Conservation (phyloP, 2,797 vertebrate species). For the Xenopus petersii region DNA sequence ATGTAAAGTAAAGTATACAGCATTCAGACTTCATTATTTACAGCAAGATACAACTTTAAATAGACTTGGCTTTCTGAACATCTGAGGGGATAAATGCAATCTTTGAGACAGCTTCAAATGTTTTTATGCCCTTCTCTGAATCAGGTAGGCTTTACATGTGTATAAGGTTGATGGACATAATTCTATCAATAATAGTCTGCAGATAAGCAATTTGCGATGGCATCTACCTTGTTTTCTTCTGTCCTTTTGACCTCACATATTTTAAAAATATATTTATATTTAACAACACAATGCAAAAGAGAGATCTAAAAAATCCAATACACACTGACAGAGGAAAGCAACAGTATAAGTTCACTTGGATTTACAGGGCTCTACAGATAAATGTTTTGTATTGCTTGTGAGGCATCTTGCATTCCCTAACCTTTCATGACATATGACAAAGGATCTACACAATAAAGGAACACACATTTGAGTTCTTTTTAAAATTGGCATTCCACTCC, state of each 20-base stretch:
- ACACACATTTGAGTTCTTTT: constrained; percentile 19
- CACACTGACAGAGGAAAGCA: constrained; percentile 8
- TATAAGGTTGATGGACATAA: too few relatives aligned
- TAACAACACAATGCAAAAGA: neutral
- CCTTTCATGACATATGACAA: constrained; percentile 29
- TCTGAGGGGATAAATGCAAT: too few relatives aligned
- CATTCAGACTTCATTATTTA: too few relatives aligned
- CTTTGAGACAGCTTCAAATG: too few relatives aligned
- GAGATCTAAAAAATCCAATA: constrained; percentile 6
- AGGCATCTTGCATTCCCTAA: constrained; percentile 21
- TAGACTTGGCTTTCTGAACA: too few relatives aligned
- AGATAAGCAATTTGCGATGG: neutral
- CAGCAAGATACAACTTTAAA: too few relatives aligned
- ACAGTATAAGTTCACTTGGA: constrained; percentile 14
- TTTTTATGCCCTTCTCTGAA: too few relatives aligned
- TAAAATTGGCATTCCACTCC: constrained; percentile 37
- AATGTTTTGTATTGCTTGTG: constrained; percentile 25
- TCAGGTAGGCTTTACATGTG: too few relatives aligned
- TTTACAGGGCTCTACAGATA: constrained; percentile 20
- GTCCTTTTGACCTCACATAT: constrained; percentile 2
- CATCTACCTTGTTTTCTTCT: constrained; percentile 21
- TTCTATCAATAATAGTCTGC: too few relatives aligned
- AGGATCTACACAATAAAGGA: constrained; percentile 31
- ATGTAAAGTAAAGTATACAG: too few relatives aligned
- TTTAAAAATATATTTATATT: neutral